Base-by-base conservation (phyloP, 2,797 vertebrate species). In the Sebastes wilsoni region DNA sequence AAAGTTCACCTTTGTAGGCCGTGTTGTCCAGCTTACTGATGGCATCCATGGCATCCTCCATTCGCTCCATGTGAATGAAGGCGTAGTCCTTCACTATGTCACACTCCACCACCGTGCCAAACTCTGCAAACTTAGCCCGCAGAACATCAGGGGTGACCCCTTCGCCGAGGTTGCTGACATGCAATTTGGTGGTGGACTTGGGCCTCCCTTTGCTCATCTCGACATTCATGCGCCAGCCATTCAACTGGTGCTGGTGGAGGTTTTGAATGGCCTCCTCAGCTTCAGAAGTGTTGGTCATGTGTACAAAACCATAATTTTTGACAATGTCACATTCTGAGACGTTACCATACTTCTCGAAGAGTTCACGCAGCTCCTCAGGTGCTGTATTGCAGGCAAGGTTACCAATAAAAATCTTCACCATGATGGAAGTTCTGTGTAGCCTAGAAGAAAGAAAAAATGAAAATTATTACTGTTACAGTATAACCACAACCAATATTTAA, bases 41-140 rank as follows among this genome's bases (percentile, higher is more conserved):
- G 93, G 97, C 97, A 73, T 97, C 96, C 89, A 98, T 96, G 4
- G 98, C 98, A 36, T 99, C 97, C 49, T 98, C 97, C n/a, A 97
- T 96, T 56, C 94, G 87, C 90, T 98, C 97, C 97, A 99, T 98
- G 94, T 99, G 98, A 52, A 99, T 96, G 72, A 99, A 99, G 86
- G 98, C 98, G 69, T 97, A 99, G 91, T 99, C 97, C 91, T 98
- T 99, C 58, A 99, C 97, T 86, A 99, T 97, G 94, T 99, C 98
- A 34, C 98, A 99, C 89, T 99, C 98, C 13, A 97, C 96, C 73
- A 99, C 98, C 0, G 96, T 73, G 32, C 98, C 98, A 18, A 97
- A 99, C 80, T 97, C 97, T 83, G 97, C 96, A 74, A 99, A 99
- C 89, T 96, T 97, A 81, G 95, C 93, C 1, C 96, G 93, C 59